phyloP scores from a whole-genome alignment of 1,140 invertebrate species.

The Diploscapter pachys region DNA sequence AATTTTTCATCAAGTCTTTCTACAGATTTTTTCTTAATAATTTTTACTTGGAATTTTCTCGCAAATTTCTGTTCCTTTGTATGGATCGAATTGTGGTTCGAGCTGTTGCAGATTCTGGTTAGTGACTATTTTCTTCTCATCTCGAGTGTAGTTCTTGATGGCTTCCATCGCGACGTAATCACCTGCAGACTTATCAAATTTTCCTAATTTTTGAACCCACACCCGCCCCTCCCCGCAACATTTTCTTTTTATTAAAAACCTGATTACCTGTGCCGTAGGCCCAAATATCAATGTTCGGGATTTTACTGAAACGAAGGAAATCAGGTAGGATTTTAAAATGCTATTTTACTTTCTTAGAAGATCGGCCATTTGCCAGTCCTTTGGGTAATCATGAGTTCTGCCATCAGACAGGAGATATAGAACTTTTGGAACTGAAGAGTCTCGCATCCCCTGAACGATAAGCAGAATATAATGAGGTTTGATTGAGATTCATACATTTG shows the following conservation, averaged over 20 bases:
- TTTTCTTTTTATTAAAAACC: too few relatives aligned
- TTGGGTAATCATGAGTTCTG: slow-evolving; percentile 56
- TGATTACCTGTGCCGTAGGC: slow-evolving; percentile 48
- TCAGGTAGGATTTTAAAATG: not conserved
- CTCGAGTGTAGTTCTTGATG: slow-evolving; percentile 54
- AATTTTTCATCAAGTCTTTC: slow-evolving; percentile 8
- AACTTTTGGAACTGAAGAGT: slow-evolving; percentile 50
- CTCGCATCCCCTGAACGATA: slow-evolving; percentile 48
- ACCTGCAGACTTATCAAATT: slow-evolving; percentile 15
- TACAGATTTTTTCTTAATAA: slow-evolving; percentile 3
- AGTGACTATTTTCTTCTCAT: slow-evolving; percentile 50
- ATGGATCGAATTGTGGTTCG: slow-evolving; percentile 50
- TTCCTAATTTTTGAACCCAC: too few relatives aligned
- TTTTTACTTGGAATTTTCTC: slow-evolving; percentile 46
- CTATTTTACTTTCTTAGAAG: slow-evolving; percentile 31
- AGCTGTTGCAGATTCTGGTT: slow-evolving; percentile 54
- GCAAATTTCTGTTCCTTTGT: slow-evolving; percentile 55
- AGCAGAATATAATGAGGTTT: not conserved
- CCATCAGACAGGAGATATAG: slow-evolving; percentile 55
- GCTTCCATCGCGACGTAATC: slow-evolving; percentile 57
- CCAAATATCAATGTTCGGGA: slow-evolving; percentile 55
- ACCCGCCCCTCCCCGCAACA: too few relatives aligned
- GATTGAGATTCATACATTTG: slow-evolving; percentile 7
- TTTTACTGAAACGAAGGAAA: slow-evolving; percentile 13
- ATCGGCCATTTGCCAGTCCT: slow-evolving; percentile 50